Evolutionary conservation across 2,888 invertebrate species (phyloP).

Genomic region (Rhorus exstirpatorius): DNA sequence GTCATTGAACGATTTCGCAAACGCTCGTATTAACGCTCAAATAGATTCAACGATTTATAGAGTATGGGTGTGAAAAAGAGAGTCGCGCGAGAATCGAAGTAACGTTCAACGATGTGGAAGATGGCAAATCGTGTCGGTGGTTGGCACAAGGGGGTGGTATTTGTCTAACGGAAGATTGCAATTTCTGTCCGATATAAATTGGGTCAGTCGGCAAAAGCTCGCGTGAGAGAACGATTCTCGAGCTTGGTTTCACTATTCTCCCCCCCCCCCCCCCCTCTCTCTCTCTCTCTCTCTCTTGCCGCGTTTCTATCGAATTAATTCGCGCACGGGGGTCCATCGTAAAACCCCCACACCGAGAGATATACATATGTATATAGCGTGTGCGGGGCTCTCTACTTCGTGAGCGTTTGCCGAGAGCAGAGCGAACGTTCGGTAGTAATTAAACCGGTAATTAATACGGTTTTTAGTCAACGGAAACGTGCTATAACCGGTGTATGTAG

Average conservation of each 20-base stretch:
- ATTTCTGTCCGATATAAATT: slow-evolving; percentile 66
- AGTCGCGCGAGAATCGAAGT: not conserved
- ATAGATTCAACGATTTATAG: slow-evolving; percentile 34
- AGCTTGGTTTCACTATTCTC: slow-evolving; percentile 15
- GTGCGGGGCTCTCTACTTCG: slow-evolving; percentile 18
- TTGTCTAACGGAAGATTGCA: slow-evolving; percentile 65
- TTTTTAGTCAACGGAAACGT: slow-evolving; percentile 71
- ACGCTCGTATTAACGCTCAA: slow-evolving; percentile 16
- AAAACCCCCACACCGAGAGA: slow-evolving; percentile 34
- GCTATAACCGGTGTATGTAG: slow-evolving; percentile 26
- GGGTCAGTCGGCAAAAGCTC: slow-evolving; percentile 67
- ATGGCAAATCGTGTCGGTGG: slow-evolving; percentile 12
- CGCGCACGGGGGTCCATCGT: slow-evolving; percentile 58
- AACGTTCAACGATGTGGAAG: slow-evolving; percentile 14
- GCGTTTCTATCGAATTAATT: slow-evolving; percentile 60
- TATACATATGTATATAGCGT: slow-evolving; percentile 9
- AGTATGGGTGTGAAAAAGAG: not conserved
- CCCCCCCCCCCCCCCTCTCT: not conserved
- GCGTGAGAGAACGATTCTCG: slow-evolving; percentile 46
- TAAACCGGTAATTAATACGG: slow-evolving; percentile 77
- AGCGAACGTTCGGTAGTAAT: slow-evolving; percentile 70
- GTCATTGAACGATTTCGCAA: slow-evolving; percentile 21
- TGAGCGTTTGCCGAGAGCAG: slow-evolving; percentile 34
- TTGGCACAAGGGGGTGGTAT: slow-evolving; percentile 32
- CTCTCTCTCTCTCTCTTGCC: slow-evolving; percentile 11